These are phyloP conservation scores for Biston stratarius DNA, from an alignment of 2,888 invertebrate species.

Conservation along the genomic window DNA sequence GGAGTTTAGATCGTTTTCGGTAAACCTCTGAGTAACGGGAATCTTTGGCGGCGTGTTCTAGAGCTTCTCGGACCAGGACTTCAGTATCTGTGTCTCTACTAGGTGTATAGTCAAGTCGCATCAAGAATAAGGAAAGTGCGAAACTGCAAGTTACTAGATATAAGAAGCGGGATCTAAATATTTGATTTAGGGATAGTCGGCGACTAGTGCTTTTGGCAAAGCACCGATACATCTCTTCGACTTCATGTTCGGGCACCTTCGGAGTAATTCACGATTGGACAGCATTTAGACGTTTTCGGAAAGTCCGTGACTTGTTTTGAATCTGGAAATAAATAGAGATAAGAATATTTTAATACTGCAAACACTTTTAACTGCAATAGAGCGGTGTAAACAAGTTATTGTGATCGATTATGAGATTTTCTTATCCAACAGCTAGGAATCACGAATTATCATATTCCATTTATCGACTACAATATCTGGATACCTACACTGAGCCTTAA, in stretches of 20 bases:
- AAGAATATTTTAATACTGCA: neutral
- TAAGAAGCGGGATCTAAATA: slow-evolving; percentile 58
- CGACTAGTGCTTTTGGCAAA: slow-evolving; percentile 25
- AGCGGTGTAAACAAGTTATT: too few species aligned
- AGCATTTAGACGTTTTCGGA: slow-evolving; percentile 40
- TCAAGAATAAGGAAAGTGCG: slow-evolving; percentile 59
- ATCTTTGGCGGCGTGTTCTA: slow-evolving; percentile 66
- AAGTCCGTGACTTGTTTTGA: slow-evolving; percentile 4
- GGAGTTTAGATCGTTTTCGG: slow-evolving; percentile 56
- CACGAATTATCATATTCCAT: too few species aligned
- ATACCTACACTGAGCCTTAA: too few species aligned
- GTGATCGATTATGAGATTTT: too few species aligned
- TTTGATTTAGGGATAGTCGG: slow-evolving; percentile 50
- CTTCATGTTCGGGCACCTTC: slow-evolving; percentile 56
- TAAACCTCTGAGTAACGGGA: slow-evolving; percentile 68
- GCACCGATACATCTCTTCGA: slow-evolving; percentile 39
- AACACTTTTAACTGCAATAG: neutral
- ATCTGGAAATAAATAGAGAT: slow-evolving; percentile 39
- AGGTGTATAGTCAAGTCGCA: slow-evolving; percentile 52
- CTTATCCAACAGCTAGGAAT: too few species aligned
- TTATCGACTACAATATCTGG: too few species aligned
- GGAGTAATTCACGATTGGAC: slow-evolving; percentile 16
- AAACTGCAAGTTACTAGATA: slow-evolving; percentile 61
- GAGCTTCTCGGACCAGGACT: slow-evolving; percentile 61
- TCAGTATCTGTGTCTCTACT: slow-evolving; percentile 45